Evolutionary conservation across 2,113 vertebrate genomes (phyloP), one percentile per base, ranked within the genome.

Genomic region (Istiophorus platypterus): DNA sequence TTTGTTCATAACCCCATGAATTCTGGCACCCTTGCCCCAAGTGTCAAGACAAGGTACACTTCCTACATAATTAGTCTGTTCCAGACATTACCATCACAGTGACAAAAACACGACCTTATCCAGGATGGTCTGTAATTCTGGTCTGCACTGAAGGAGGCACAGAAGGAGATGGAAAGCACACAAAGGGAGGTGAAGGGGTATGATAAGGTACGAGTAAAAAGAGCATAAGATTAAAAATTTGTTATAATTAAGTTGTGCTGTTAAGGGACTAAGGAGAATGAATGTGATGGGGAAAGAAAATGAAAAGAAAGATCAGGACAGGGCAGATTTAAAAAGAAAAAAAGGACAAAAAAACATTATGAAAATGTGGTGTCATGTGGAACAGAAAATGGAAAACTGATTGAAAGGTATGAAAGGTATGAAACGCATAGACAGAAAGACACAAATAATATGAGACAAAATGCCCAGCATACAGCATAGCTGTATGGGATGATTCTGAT

Each of bases 1-100:
- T 94, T 93, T 93, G 89, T 90, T 90, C 90, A 85, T 88, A 91
- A 93, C 88, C 89, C 86, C 89, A 87, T 91, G 87, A 87, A 89
- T 93, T 85, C 81, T 89, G 83, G 84, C 83, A 83, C 84, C 89
- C 77, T 78, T 61, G 47, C 76, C 80, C 83, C 79, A 61, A 85
- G 78, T 86, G 88, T 76, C 66, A 37, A 88, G 90, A 84, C 89
- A 81, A 87, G 81, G 66, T 75, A 72, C 26, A 63, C 78, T 88
- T 89, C 84, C 80, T 47, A 72, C 86, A 86, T 93, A 93, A 94
- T 93, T 92, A 92, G 91, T 88, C 87, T 89, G 88, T 87, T 88
- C 72, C 81, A 80, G 76, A 76, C 89, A 83, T 90, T 88, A 90
- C 75, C 76, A 66, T 83, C 91, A 84, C 81, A 81, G 90, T 90